Evolutionary conservation across 2,888 invertebrate genomes (phyloP).

Genomic region (Pseudolycoriella hygida): DNA sequence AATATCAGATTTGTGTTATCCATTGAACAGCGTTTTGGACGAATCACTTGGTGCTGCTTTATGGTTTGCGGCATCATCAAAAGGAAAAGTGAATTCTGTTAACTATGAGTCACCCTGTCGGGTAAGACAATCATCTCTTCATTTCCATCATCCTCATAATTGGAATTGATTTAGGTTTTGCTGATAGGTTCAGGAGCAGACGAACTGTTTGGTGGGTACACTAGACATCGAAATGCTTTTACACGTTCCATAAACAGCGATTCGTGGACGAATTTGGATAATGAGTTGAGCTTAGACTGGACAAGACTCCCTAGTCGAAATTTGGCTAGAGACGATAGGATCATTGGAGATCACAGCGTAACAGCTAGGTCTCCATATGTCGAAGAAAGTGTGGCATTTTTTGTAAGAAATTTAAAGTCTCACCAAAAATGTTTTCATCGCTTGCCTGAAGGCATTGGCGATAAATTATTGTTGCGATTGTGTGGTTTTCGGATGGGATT

Average conservation of each 20-base stretch:
- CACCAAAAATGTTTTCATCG: slow-evolving; percentile 35
- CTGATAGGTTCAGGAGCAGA: slow-evolving; percentile 91
- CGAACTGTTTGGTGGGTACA: slow-evolving; percentile 91
- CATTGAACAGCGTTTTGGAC: slow-evolving; percentile 75
- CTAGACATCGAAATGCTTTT: slow-evolving; percentile 62
- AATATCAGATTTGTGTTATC: slow-evolving; percentile 67
- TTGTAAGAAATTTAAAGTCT: slow-evolving; percentile 41
- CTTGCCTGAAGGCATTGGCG: slow-evolving; percentile 63
- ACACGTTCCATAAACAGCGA: slow-evolving; percentile 36
- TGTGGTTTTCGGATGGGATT: slow-evolving; percentile 51
- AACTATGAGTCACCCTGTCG: slow-evolving; percentile 14
- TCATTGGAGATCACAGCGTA: slow-evolving; percentile 76
- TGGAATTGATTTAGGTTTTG: slow-evolving; percentile 38
- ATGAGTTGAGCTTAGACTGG: slow-evolving; percentile 61
- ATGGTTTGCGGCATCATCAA: slow-evolving; percentile 85
- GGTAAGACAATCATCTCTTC: slow-evolving; percentile 12
- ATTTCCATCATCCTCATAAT: background rate
- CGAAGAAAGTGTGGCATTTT: slow-evolving; percentile 51
- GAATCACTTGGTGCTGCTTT: slow-evolving; percentile 91
- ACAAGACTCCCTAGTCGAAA: slow-evolving; percentile 75
- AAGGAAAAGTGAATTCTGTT: slow-evolving; percentile 24
- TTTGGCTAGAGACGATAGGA: slow-evolving; percentile 85
- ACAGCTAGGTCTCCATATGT: slow-evolving; percentile 67
- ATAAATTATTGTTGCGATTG: slow-evolving; percentile 73
- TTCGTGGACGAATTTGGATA: slow-evolving; percentile 25